Conservation (phyloP, 2,888 invertebrate genomes). For the Lepidonotus clava region DNA sequence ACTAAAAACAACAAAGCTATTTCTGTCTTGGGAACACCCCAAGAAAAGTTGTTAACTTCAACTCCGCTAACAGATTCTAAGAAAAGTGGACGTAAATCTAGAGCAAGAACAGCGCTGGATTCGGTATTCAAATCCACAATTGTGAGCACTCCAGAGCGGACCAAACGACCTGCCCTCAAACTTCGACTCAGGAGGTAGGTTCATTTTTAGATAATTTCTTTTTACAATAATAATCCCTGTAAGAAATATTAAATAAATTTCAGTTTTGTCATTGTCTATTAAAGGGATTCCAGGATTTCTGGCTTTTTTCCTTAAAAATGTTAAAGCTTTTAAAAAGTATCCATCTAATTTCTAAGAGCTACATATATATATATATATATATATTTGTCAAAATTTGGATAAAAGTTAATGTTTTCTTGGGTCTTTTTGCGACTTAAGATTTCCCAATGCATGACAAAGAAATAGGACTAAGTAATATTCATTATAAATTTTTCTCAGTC, state of each 20-base stretch:
- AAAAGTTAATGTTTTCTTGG: too few species aligned
- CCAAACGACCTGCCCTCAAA: neutral
- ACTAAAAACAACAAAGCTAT: too few species aligned
- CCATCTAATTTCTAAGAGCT: neutral
- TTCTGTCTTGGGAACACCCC: too few species aligned
- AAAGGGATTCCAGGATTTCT: too few species aligned
- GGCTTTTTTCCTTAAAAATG: neutral
- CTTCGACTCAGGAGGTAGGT: neutral
- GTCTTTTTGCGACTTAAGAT: too few species aligned
- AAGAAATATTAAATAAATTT: neutral
- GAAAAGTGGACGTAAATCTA: neutral
- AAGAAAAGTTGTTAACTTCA: neutral
- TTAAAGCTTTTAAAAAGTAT: neutral
- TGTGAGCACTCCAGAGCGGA: neutral
- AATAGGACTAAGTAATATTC: too few species aligned
- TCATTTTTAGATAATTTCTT: neutral
- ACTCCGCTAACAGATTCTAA: neutral
- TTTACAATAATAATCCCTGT: neutral
- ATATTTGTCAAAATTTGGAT: too few species aligned
- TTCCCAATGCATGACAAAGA: too few species aligned
- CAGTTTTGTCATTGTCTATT: too few species aligned
- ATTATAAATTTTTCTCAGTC: too few species aligned
- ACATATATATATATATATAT: neutral
- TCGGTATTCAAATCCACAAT: neutral
- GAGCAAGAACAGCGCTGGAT: neutral